Evolutionary conservation across 2,888 invertebrate genomes (phyloP).

Genomic region (Monoplex corrugatus): DNA sequence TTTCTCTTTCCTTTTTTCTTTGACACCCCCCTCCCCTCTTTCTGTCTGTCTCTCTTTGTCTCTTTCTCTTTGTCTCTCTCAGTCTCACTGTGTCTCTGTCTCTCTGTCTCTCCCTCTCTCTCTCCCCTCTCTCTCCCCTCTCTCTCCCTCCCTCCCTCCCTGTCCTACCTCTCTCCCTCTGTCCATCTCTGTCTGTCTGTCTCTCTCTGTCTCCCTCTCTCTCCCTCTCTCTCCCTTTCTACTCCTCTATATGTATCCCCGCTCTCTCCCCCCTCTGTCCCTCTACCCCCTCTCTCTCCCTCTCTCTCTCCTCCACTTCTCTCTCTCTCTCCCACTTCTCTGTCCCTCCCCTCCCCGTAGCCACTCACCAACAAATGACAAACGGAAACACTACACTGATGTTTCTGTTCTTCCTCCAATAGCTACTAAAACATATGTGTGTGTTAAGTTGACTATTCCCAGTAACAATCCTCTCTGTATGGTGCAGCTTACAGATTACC

Average conservation of each 20-base stretch:
- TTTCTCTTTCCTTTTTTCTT: background rate
- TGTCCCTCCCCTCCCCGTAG: background rate
- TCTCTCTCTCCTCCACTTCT: background rate
- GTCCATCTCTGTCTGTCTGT: background rate
- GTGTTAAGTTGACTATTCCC: too few species aligned
- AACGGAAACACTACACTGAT: background rate
- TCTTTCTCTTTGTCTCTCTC: background rate
- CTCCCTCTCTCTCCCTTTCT: background rate
- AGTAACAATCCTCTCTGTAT: too few species aligned
- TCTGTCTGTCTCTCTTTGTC: background rate
- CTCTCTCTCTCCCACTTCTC: background rate
- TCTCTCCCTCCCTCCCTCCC: background rate
- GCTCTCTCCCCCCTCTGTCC: too few species aligned
- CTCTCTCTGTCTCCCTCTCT: background rate
- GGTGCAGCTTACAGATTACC: too few species aligned
- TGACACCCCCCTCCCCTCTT: fast-evolving
- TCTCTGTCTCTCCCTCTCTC: background rate
- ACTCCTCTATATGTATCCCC: background rate
- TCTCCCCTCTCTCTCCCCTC: background rate
- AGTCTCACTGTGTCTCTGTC: fast-evolving
- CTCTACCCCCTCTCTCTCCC: background rate
- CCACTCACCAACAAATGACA: slow-evolving; percentile 65
- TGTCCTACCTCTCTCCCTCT: background rate
- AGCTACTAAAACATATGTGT: too few species aligned
- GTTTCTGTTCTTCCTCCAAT: too few species aligned